Percentiles rank a stretch among this genome's conserved stretches.
phyloP scores from a whole-genome alignment of 1,140 invertebrate genomes.

The Micrasema minimum region DNA sequence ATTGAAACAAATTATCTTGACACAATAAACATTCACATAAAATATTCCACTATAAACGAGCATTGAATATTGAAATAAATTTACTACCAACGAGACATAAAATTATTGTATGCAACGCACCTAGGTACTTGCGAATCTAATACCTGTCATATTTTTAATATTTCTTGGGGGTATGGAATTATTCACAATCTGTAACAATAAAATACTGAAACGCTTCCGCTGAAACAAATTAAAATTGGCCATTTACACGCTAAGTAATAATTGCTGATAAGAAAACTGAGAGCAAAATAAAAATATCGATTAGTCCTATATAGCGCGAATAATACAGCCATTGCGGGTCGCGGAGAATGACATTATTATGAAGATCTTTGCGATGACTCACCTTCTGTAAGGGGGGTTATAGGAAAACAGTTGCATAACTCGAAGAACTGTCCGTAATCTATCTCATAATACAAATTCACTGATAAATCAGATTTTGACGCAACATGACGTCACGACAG shows the following conservation, averaged over 20 bases:
- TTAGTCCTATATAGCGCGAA: constrained; percentile 42
- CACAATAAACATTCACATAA: too few species aligned
- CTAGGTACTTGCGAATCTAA: neutral
- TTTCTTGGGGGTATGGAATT: too few species aligned
- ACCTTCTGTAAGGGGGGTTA: constrained; percentile 36
- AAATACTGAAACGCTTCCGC: neutral
- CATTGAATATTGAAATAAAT: too few species aligned
- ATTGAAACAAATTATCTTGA: too few species aligned
- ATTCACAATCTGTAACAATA: neutral
- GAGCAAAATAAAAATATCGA: constrained; percentile 37
- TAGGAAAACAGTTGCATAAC: constrained; percentile 46
- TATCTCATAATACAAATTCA: constrained; percentile 37
- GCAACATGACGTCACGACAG: constrained; percentile 39
- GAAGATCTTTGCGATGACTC: constrained; percentile 32
- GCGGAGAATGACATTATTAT: constrained; percentile 34
- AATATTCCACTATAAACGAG: too few species aligned
- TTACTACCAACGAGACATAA: too few species aligned
- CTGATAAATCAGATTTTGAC: constrained; percentile 39
- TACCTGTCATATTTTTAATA: constrained; percentile 24
- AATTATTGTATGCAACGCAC: too few species aligned
- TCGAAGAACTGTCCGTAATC: constrained; percentile 37
- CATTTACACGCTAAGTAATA: too few species aligned
- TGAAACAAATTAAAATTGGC: too few species aligned
- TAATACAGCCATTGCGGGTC: constrained; percentile 42
- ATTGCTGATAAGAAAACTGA: constrained; percentile 8